Base-by-base conservation (phyloP, 2,797 vertebrate genomes). In the Syndactyla subalaris region DNA sequence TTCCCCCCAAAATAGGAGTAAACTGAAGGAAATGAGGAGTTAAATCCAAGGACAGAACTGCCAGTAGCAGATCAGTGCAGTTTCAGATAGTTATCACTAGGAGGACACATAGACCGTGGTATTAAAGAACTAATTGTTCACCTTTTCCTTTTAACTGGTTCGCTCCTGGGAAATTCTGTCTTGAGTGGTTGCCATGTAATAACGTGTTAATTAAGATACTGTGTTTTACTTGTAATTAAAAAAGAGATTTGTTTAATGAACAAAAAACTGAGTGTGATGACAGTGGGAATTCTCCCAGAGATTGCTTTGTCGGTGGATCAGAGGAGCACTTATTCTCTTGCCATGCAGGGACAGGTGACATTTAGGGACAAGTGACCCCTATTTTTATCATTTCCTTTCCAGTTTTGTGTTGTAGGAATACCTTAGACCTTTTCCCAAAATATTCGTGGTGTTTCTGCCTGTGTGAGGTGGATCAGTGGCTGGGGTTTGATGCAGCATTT, bases 31-130 rank as follows among this genome's bases (percentile, higher is more conserved):
- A 70, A 49, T 58, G 21, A 77, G 17, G 89, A 88, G 72, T 91
- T 84, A 61, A 86, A 61, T 5, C 45, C 14, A 24, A 41, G 52
- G 39, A 6, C 12, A 27, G 70, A 76, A 65, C 75, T 91, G 6
- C 26, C 9, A 39, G 45, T 38, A 45, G 71, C 2, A 0, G 12
- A 27, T 71, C 45, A 63, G 49, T 97, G 96, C 87, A 97, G 85
- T 97, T 95, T 94, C 94, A 91, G 87, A 80, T 57, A 81, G 49
- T 66, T 95, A 83, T 92, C 97, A 89, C 96, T 97, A 97, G 97
- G 92, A 97, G 97, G 97, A 97, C 92, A 94, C 97, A 96, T n/a
- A 97, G 96, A 97, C 96, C 95, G 3, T 27, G 52, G 1, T 81
- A 95, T 95, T 88, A 70, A 73, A 32, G 79, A 88, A 2, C 89